Evolutionary conservation across 2,888 invertebrate species (phyloP), one percentile per base, ranked within the genome.

Genomic region (Nesidiocoris tenuis): DNA sequence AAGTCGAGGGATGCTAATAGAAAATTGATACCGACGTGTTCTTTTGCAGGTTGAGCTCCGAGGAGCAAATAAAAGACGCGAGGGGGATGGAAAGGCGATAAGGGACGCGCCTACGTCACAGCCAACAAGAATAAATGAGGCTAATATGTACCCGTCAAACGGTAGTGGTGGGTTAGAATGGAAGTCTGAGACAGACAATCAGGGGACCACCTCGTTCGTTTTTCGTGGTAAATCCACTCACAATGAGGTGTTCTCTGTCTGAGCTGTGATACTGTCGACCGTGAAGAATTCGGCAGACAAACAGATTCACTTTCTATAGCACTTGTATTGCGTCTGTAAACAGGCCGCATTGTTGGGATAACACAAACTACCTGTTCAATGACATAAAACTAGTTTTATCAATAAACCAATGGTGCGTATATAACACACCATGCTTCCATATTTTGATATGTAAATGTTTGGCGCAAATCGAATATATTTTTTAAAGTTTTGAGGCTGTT

Each of bases 111-210:
- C 19, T 66, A 18, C 67, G 22, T 56, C 19, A 56, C 67, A 55
- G 23, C 59, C 59, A 70, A 70, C 70, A 70, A 70, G 70, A 59
- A 70, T 59, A 70, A 59, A 70, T 70, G 70, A 70, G 70, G 59
- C 59, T 70, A 70, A 70, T 70, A 70, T 70, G 25, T 70, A 70
- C 57, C 70, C 70, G 70, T 70, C 70, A 59, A 59, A 55, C 67
- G 22, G 67, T 22, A 67, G 67, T 63, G 5, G 22, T 22, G 21
- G 22, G 39, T 1, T 17, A 21, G 18, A n/a, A 9, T 3, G 59
- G 16, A 21, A n/a, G 59, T 21, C 18, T 59, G 18, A 21, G 59
- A 59, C 17, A n/a, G 23, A 39, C 39, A 7, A 3, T 39, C 39
- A 12, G 39, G 59, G 59, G 70, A 70, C 70, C 70, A 70, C 70